Evolutionary conservation across 1,140 invertebrate species (phyloP).

Genomic region (Asobara japonica): DNA sequence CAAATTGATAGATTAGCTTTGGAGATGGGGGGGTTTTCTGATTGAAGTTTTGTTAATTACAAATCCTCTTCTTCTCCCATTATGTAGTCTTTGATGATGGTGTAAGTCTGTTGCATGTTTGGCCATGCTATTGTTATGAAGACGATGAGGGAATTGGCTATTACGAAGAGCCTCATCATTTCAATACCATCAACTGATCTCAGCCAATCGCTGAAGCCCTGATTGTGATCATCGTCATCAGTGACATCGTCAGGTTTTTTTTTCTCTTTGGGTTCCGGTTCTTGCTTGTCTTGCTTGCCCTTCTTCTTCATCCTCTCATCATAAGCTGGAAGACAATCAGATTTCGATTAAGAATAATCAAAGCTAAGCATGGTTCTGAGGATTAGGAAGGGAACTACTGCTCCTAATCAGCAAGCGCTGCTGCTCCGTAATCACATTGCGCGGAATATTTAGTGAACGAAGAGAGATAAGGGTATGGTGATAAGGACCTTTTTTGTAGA

Average conservation of each 20-base stretch:
- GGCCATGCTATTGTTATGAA: conserved; percentile 70
- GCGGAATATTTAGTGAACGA: too few species aligned
- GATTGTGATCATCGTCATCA: conserved; percentile 57
- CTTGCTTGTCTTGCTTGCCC: conserved; percentile 31
- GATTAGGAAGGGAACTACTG: too few species aligned
- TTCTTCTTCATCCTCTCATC: conserved; percentile 45
- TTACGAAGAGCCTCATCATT: conserved; percentile 70
- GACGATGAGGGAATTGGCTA: conserved; percentile 68
- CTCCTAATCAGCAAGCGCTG: too few species aligned
- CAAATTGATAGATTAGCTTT: not conserved
- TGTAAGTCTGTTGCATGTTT: conserved; percentile 61
- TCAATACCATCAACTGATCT: conserved; percentile 67
- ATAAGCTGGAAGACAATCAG: conserved; percentile 18
- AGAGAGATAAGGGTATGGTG: too few species aligned
- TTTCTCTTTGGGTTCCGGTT: conserved; percentile 36
- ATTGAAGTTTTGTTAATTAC: too few species aligned
- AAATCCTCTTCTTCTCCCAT: conserved; percentile 48
- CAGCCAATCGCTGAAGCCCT: conserved; percentile 70
- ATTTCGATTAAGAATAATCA: not conserved
- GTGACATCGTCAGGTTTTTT: conserved; percentile 32
- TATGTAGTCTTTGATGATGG: conserved; percentile 60
- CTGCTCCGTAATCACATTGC: too few species aligned
- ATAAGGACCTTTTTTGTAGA: too few species aligned
- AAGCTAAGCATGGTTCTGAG: too few species aligned
- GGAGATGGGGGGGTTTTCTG: too few species aligned